phyloP scores from a whole-genome alignment of 1,140 invertebrate genomes.

The Tribolium madens region DNA sequence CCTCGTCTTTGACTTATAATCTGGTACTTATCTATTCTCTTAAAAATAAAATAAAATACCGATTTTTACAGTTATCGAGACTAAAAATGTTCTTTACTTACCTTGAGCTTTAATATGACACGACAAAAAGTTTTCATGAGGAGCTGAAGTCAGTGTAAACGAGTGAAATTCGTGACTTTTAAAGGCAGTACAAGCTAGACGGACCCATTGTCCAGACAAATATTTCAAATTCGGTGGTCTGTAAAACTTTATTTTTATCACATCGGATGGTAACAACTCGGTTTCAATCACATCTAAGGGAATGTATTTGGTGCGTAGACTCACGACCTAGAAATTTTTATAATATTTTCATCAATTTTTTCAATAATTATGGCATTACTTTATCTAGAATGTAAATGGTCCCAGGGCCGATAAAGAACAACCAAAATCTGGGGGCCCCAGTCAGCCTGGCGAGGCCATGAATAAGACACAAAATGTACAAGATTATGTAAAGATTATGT shows the following conservation, averaged over 20 bases:
- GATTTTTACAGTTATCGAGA: no score
- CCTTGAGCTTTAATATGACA: slow-evolving; percentile 98
- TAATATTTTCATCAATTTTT: slow-evolving; percentile 8
- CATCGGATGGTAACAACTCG: slow-evolving; percentile 94
- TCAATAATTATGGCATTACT: slow-evolving; percentile 69
- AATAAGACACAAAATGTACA: slow-evolving; percentile 92
- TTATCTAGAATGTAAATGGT: slow-evolving; percentile 93
- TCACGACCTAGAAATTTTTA: slow-evolving; percentile 77
- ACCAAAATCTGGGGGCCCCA: slow-evolving; percentile 93
- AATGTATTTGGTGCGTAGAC: slow-evolving; percentile 91
- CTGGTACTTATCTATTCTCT: no score
- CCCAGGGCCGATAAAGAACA: slow-evolving; percentile 95
- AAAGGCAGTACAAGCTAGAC: slow-evolving; percentile 93
- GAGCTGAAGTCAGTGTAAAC: slow-evolving; percentile 97
- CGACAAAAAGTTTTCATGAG: slow-evolving; percentile 96
- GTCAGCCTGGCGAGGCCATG: slow-evolving; percentile 96
- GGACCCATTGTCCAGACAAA: slow-evolving; percentile 90
- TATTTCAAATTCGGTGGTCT: slow-evolving; percentile 97
- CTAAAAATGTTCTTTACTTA: slow-evolving; percentile 31
- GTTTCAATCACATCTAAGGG: slow-evolving; percentile 96
- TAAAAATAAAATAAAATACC: no score
- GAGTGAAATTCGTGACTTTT: slow-evolving; percentile 96
- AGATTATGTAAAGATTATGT: slow-evolving; percentile 91
- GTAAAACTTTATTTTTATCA: slow-evolving; percentile 93
- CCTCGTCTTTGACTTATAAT: no score